Evolutionary conservation across 2,113 vertebrate genomes (phyloP), one percentile per base, ranked within the genome.

Genomic region (Furnarius figulus): DNA sequence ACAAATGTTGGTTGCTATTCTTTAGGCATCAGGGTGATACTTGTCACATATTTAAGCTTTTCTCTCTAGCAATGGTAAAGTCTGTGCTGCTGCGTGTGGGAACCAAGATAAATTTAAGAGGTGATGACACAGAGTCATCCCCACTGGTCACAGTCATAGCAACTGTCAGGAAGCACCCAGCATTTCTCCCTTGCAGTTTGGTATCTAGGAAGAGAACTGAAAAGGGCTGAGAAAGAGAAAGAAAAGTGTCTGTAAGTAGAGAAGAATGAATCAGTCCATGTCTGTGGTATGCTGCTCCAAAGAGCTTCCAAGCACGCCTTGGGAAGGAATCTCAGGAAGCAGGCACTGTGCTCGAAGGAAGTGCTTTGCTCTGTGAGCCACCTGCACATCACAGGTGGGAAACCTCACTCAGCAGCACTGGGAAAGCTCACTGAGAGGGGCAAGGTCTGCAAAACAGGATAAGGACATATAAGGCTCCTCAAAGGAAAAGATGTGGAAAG

Each of bases 61-160:
- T 93, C 77, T 53, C 35, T 80, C 55, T 66, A 13, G 9, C 70
- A 71, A 8, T 1, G 0, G 31, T 76, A 10, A 76, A 66, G 14
- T 79, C 12, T 18, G 47, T 14, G 37, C 30, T 90, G 52, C 46
- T 85, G 62, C 31, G 6, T 50, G 22, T 24, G 30, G 33, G 50
- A 95, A 82, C 28, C 46, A 73, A 58, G 53, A 91, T 93, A 62
- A 87, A 87, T 93, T 58, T 83, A 55, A 87, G 63, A 89, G 33
- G 7, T 73, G 52, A 65, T 53, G 71, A 53, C 37, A 79, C n/a
- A 90, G 25, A 23, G 14, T 44, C 33, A 85, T 82, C 56, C 44
- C 10, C 30, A 30, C 27, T 47, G n/a, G 44, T 22, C 33, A 66
- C 5, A 85, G 37, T 42, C 66, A 47, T 46, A 56, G 59, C 58